Evolutionary conservation across 2,113 vertebrate genomes (phyloP), one percentile per base, ranked within the genome.

Genomic region (Nothoprocta perdicaria): DNA sequence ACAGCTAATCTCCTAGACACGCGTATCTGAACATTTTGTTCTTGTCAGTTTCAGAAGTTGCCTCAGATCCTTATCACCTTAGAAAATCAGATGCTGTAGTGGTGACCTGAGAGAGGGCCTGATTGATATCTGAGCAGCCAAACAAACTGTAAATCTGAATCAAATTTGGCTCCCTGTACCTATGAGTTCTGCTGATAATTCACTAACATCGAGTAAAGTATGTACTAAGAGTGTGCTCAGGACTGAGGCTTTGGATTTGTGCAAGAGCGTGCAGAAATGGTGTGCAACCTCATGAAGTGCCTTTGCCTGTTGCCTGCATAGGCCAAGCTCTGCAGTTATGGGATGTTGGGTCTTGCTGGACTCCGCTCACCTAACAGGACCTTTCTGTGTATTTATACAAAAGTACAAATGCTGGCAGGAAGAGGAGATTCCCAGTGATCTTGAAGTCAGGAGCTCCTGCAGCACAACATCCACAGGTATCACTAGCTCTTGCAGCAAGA

Each of bases 1-100:
- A 40, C 80, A 83, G 73, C 76, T 89, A 24, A 85, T 88, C 75
- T 88, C 43, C 71, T 69, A 66, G 68, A 86, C 76, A 40, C 10
- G 9, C 33, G 27, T 80, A 33, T 31, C 91, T 78, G 89, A 80
- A 96, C 81, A 75, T 92, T 95, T 83, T 93, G 91, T 92, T 93
- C 94, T 88, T 75, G 85, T 89, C 91, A 61, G 66, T 89, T 93
- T 94, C 79, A 63, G 90, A 63, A 4, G 4, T 46, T 85, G 87
- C 73, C 76, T 94, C 76, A 40, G 91, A 81, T 43, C 52, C 38
- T 91, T 96, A 94, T 93, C 68, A 0, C 87, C 69, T 75, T 61
- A 68, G 85, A 96, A 94, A 87, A 96, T 89, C 92, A 91, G 87
- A 91, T 71, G 84, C 71, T 92, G 80, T 1, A 1, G 82, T 68